Evolutionary conservation across 2,888 invertebrate species (phyloP), one percentile per base, ranked within the genome.

Genomic region (Keiferia lycopersicella): DNA sequence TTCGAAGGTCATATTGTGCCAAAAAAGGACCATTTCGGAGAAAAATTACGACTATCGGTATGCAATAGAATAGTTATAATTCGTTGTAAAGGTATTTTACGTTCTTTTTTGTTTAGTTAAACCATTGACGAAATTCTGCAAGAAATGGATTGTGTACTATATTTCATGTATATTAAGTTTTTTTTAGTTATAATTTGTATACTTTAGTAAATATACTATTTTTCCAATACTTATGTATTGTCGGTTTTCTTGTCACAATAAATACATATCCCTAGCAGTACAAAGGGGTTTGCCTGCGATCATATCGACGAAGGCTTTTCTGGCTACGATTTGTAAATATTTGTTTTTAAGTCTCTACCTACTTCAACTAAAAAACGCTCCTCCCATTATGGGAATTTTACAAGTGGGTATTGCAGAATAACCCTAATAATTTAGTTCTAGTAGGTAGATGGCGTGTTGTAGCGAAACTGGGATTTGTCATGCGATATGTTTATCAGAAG

Each of bases 261-360:
- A 71, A 81, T 78, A 84, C 86, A 86, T 85, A 85, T 86, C 88
- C 85, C 83, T 81, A 75, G 72, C 69, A 83, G 86, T 88, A 87
- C 87, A 87, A 87, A 83, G 79, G 82, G 86, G 79, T 78, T 70
- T 64, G 72, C 71, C 74, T 77, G 77, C 81, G 80, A 80, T 83
- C 84, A 83, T 82, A 82, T 84, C 84, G 79, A 78, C 82, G 78
- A 79, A 81, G 80, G 84, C 82, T 82, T 79, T 68, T 77, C 78
- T 77, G 77, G 80, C 83, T 82, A 80, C 78, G 72, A 69, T 73
- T 73, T 81, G 87, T 88, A 87, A 83, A 87, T 88, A 88, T 84
- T 76, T 73, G 75, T 74, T 74, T n/a, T 71, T 66, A 68, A 66
- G 67, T 74, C 70, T 74, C 76, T 65, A 65, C 71, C 73, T 73